Percentiles rank a stretch among this genome's conserved stretches.
These are phyloP conservation scores for Melipona quadrifasciata DNA, from an alignment of 1,140 invertebrate species.

Conservation along the genomic window DNA sequence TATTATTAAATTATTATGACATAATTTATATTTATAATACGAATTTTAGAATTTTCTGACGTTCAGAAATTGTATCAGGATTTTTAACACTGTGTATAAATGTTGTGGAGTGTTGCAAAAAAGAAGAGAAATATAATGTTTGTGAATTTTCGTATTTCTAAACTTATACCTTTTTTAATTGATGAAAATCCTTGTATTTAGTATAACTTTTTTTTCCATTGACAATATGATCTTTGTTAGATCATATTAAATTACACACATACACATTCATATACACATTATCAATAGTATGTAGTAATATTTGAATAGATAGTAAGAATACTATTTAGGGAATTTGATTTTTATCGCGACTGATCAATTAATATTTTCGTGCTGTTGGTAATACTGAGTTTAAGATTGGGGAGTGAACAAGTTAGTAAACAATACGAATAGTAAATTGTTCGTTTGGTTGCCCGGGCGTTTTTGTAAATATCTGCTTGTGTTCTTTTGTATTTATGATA, in stretches of 20 bases:
- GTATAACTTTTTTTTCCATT: no score
- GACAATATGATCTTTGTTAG: neutral
- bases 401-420: conserved; percentile 20
- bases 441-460: neutral
- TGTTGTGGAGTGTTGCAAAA: neutral
- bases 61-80: neutral
- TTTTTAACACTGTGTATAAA: neutral
- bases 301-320: neutral
- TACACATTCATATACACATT: no score
- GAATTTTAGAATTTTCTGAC: no score
- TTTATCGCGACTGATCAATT: neutral
- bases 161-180: neutral
- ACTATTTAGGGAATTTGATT: conserved; percentile 16
- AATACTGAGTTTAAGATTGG: conserved; percentile 30
- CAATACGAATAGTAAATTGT: conserved; percentile 14
- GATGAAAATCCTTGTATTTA: no score
- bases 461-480: neutral
- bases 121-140: neutral
- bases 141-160: neutral
- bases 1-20: no score
- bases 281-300: neutral
- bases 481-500: neutral
- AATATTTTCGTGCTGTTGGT: neutral
- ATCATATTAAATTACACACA: neutral
- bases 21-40: no score